These are phyloP conservation scores for Cliona cf. orientalis DNA, from an alignment of 37 sponge, comb jelly and placozoan genomes.

Conservation along the genomic window DNA sequence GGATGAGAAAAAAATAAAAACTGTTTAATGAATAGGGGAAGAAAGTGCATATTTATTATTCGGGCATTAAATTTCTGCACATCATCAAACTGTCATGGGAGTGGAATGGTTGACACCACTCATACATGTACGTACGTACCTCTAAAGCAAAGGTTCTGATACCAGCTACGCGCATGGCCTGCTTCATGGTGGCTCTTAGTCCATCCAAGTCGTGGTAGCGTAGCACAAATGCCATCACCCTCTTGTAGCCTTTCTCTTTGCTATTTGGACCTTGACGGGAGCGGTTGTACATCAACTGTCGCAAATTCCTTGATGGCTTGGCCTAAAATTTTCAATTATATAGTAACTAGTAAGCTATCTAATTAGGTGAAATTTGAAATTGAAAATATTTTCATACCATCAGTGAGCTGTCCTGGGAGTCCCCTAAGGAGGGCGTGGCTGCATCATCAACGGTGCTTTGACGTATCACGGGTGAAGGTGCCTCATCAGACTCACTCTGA, in stretches of 20 bases:
- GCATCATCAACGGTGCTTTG: no score
- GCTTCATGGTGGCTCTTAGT: slow-evolving; percentile 78
- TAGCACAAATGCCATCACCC: slow-evolving; percentile 64
- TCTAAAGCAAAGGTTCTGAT: slow-evolving; percentile 72
- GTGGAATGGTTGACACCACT: no score
- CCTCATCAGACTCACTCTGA: no score
- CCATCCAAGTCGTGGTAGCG: slow-evolving; percentile 82
- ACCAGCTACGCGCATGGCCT: slow-evolving; percentile 73
- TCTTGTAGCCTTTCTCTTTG: slow-evolving; percentile 56
- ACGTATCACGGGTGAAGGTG: no score
- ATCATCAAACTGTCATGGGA: no score
- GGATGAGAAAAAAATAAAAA: slow-evolving; percentile 34
- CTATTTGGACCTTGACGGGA: slow-evolving; percentile 49
- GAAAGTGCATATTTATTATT: not conserved
- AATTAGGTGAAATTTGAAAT: no score
- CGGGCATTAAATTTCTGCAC: not conserved
- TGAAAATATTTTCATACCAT: no score
- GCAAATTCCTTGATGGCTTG: slow-evolving; percentile 70
- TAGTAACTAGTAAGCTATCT: no score
- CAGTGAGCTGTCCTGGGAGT: no score
- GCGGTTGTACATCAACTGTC: slow-evolving; percentile 72
- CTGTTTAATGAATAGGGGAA: slow-evolving; percentile 22
- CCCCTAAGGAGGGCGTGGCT: no score
- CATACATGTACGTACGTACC: slow-evolving; percentile 23
- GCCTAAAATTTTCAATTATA: not conserved